Conservation (phyloP, 2,113 vertebrate genomes). For the Gracilinanus agilis region DNA sequence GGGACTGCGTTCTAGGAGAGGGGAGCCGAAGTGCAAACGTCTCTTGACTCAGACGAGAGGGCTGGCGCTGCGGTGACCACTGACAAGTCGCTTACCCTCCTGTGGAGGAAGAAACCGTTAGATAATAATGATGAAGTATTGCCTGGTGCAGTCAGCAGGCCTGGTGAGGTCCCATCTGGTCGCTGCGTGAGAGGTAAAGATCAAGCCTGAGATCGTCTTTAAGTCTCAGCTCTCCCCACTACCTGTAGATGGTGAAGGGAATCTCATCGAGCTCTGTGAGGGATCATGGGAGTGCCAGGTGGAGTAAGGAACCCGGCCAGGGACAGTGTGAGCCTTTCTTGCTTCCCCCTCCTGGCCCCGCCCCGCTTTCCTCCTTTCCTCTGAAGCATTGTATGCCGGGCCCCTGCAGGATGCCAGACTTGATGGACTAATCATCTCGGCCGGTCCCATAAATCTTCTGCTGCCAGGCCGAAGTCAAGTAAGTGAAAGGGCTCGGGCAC, state of each 20-base stretch:
- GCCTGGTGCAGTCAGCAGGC: neutral
- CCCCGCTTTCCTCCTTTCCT: neutral
- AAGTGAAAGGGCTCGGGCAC: conserved; percentile 50
- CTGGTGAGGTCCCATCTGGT: neutral
- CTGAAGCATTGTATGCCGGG: neutral
- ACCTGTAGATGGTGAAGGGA: conserved; percentile 3
- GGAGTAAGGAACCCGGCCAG: conserved; percentile 11
- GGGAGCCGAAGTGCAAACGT: neutral
- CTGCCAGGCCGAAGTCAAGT: conserved; percentile 48
- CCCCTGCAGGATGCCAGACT: conserved; percentile 46
- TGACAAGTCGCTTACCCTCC: neutral
- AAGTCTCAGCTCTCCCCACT: neutral
- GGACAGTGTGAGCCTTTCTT: neutral
- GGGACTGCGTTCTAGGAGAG: neutral
- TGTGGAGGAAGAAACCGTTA: neutral
- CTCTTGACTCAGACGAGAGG: neutral
- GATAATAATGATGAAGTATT: neutral
- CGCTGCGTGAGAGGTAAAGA: neutral
- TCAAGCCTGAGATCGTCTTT: neutral
- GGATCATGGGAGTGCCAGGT: neutral
- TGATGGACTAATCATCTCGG: conserved; percentile 23
- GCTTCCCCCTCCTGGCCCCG: too few species aligned
- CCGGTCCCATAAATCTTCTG: conserved; percentile 62
- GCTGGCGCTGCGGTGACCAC: neutral
- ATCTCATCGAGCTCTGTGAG: neutral